Conservation (phyloP, 2,113 vertebrate genomes). For the Leptocoma aspasia region DNA sequence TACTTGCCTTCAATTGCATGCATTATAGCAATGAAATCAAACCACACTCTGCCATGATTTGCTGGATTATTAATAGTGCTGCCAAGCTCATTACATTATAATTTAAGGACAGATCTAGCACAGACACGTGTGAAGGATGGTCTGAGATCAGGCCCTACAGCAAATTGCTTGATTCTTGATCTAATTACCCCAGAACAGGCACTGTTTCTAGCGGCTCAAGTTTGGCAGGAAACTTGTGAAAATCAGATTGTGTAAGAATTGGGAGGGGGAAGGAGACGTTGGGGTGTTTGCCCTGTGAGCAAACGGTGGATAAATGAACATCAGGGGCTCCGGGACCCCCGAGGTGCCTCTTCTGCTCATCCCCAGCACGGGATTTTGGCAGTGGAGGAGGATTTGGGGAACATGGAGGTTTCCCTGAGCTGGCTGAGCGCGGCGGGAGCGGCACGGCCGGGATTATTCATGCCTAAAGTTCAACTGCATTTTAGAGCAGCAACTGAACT, state of each 20-base stretch:
- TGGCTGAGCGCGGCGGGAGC: not conserved
- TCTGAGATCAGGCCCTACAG: constrained; percentile 28
- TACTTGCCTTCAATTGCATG: not conserved
- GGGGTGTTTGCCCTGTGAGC: not conserved
- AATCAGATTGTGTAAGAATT: not conserved
- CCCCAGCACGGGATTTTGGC: not conserved
- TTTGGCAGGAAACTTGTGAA: not conserved
- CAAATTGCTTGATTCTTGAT: constrained; percentile 60
- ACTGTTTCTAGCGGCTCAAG: not conserved
- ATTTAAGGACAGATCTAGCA: constrained; percentile 57
- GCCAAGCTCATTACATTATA: constrained; percentile 58
- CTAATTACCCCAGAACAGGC: constrained; percentile 39
- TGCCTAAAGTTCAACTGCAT: constrained; percentile 19
- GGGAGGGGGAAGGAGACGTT: not conserved
- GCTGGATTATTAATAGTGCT: constrained; percentile 49
- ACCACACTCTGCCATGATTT: not conserved
- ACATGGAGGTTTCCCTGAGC: not conserved
- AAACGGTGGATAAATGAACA: accelerated
- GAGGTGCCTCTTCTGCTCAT: not conserved
- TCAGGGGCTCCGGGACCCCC: accelerated
- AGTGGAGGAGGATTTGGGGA: not conserved
- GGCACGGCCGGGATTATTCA: not conserved
- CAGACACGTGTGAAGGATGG: constrained; percentile 42
- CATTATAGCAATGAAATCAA: not conserved
- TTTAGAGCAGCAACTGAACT: constrained; percentile 48